A percentile compares a stretch with the other conserved stretches of the same genome.
Conservation (phyloP, 2,888 invertebrate species). For the Odontomyia ornata region DNA sequence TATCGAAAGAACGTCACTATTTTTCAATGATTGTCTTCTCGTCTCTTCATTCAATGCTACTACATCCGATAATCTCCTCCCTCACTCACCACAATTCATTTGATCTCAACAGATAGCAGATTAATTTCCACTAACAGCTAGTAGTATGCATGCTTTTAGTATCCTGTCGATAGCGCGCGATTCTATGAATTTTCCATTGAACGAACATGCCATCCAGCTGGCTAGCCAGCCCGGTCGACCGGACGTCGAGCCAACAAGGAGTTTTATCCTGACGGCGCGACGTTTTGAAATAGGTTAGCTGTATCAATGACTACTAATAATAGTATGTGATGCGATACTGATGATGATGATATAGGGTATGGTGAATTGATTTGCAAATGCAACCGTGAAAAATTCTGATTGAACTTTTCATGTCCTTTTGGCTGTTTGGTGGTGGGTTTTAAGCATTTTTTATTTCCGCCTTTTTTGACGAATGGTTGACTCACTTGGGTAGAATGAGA, state of each 20-base stretch:
- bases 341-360: too few relatives aligned
- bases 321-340: background rate
- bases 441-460: background rate
- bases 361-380: constrained; percentile 36
- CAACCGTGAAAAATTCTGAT: constrained; percentile 30
- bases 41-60: background rate
- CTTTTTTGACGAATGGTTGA: background rate
- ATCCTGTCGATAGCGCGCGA: constrained; percentile 26
- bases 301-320: constrained; percentile 17
- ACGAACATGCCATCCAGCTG: background rate
- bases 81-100: background rate
- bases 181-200: constrained; percentile 9
- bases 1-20: constrained; percentile 25
- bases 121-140: constrained; percentile 1
- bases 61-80: background rate
- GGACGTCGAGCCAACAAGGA: too few relatives aligned
- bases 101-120: constrained; percentile 2
- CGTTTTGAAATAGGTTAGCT: background rate
- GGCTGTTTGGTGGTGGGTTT: background rate
- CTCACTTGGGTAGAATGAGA: background rate
- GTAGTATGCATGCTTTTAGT: background rate
- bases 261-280: background rate
- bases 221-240: too few relatives aligned
- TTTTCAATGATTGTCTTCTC: constrained; percentile 26
- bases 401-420: constrained; percentile 39